phyloP scores from a whole-genome alignment of 2,888 invertebrate genomes.

The Caenorhabditis plicata region DNA sequence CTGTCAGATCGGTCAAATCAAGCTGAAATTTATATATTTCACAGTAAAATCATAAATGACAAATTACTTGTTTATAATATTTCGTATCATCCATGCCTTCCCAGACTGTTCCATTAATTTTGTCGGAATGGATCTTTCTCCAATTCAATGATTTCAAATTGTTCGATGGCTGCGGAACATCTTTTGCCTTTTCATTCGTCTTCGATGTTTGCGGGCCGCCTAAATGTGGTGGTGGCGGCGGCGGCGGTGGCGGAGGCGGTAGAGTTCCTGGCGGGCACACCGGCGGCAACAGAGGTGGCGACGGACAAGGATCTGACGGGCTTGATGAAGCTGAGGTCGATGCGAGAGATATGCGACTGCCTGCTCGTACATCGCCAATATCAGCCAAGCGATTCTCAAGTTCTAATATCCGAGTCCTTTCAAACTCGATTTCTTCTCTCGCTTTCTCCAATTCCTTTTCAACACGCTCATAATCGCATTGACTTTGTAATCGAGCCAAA shows the following conservation, averaged over 20 bases:
- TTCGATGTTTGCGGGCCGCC: constrained; percentile 1
- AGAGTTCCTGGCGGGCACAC: constrained; percentile 39
- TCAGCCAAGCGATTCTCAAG: constrained; percentile 59
- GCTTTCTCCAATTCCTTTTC: constrained; percentile 52
- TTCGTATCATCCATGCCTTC: constrained; percentile 84
- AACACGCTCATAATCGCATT: constrained; percentile 56
- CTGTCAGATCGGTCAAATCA: constrained; percentile 50
- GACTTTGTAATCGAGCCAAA: constrained; percentile 53
- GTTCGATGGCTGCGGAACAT: constrained; percentile 87
- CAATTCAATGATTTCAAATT: constrained; percentile 95
- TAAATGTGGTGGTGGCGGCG: constrained; percentile 18
- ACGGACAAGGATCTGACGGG: constrained; percentile 47
- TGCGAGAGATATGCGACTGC: constrained; percentile 26
- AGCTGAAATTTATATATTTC: too few relatives aligned
- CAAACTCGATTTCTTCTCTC: constrained; percentile 47
- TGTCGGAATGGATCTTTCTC: constrained; percentile 72
- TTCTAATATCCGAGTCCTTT: constrained; percentile 48
- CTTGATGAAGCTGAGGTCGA: constrained; percentile 50
- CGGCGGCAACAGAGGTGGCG: constrained; percentile 32
- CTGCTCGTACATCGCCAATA: constrained; percentile 46
- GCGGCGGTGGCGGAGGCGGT: constrained; percentile 59
- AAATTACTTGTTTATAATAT: constrained; percentile 78
- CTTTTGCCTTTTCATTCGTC: constrained; percentile 66
- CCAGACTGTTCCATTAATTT: constrained; percentile 87
- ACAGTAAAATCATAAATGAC: too few relatives aligned